A percentile compares a stretch with the other conserved stretches of the same genome.
Evolutionary conservation across 2,113 vertebrate species (phyloP).

Genomic region (Microtus montanus): DNA sequence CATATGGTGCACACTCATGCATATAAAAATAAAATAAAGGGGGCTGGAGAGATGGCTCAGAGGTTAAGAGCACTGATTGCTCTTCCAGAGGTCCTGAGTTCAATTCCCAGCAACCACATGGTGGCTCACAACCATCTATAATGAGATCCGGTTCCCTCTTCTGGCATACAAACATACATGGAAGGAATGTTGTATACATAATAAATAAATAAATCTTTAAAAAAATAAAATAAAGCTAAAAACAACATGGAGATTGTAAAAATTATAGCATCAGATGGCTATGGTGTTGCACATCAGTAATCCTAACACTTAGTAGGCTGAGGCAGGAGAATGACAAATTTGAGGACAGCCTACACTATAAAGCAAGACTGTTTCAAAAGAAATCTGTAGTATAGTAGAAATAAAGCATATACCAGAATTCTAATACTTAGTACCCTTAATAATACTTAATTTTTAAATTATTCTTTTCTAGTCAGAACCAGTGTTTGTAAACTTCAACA

Average conservation of each 20-base stretch:
- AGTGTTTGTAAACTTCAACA: constrained; percentile 24
- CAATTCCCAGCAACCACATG: no score
- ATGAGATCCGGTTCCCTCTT: no score
- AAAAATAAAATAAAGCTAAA: background rate
- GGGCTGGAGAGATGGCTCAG: no score
- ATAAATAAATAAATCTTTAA: no score
- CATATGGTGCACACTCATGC: background rate
- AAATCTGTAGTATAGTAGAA: background rate
- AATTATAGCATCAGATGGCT: background rate
- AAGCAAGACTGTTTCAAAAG: background rate
- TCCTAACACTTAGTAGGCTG: background rate
- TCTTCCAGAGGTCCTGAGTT: no score
- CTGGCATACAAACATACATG: no score
- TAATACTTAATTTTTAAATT: background rate
- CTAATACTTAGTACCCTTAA: background rate
- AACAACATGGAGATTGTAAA: background rate
- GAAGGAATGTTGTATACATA: no score
- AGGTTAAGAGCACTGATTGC: no score
- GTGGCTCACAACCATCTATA: no score
- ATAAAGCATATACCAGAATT: constrained; percentile 21
- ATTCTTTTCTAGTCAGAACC: background rate
- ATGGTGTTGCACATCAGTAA: background rate
- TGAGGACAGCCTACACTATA: background rate
- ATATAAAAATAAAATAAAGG: background rate
- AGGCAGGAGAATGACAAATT: background rate